Evolutionary conservation across 1,140 invertebrate genomes (phyloP), one percentile per base, ranked within the genome.

Genomic region (Heliconius congener): DNA sequence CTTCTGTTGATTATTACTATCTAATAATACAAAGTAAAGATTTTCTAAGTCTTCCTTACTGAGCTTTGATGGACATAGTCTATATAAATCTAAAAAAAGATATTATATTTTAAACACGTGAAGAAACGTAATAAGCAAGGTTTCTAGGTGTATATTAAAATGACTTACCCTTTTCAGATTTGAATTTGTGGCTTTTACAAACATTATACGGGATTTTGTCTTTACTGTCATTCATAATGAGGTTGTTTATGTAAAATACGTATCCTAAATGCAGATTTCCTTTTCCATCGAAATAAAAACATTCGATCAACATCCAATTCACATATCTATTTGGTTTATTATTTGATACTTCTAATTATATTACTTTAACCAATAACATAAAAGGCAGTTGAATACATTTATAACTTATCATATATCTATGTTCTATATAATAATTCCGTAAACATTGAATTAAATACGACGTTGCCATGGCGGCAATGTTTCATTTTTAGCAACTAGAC

Each of bases 1-100:
- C 71, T 94, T 94, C 13, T 93, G 76, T 13, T 91, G 86, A 52
- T 90, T 74, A 77, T 93, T 94, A 73, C 78, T 88, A 11, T 94
- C 90, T 19, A 91, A 70, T 8, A 93, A 52, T n/a, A 86, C 81
- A 76, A 88, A 94, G 73, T 94, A 93, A 1, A 91, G 70, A 77
- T 93, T 88, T 82, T 93, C 91, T 11, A 93, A 77, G 46, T 94
- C 92, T 23, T 82, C 81, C 73, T 91, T 94, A 39, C 82, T 93
- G 72, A 92, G 71, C 77, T 91, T 94, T 23, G 91, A 89, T 39
- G 91, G 89, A 71, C 88, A 88, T 19, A 88, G 74, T n/a, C 83
- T 83, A 23, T 82, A 84, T 11, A 87, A 74, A 72, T 92, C 92
- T 93, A 81, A 77, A 80, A 71, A 66, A 66, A 66, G 1, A 66